Base-by-base conservation (phyloP, 2,797 vertebrate species). In the Darevskia mixta region DNA sequence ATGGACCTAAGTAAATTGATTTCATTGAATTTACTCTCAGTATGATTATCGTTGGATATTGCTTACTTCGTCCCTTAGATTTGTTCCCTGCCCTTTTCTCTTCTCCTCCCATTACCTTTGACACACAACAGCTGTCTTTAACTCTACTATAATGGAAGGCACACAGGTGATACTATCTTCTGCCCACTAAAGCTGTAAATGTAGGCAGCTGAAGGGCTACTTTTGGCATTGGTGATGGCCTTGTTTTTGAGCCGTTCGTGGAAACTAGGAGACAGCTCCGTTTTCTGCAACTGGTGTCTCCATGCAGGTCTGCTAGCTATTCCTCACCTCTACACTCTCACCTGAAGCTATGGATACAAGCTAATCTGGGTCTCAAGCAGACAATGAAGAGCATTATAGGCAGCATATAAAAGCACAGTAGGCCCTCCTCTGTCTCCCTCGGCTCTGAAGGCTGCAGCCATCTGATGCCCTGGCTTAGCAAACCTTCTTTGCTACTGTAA, bases 401-500 rank as follows among this genome's bases (percentile, higher is more conserved):
- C 55, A n/a, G 41, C 27, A 9, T 80, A 90, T 89, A 92, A 92
- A 89, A 90, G 90, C 84, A 2, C 0, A 83, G 73, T 67, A 83
- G 84, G 49, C n/a, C 38, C 79, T 87, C 25, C 91, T 27, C 8
- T 0, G 5, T n/a, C 0, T 0, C 35, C 29, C 86, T 90, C 64
- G 89, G 55, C 4, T 82, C 55, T 79, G 32, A 69, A 61, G 64
- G 35, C 64, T 71, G 23, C 3, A 73, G 43, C 58, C 67, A 32
- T 38, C 41, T 61, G 77, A 80, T 83, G 88, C 55, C 69, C 82
- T 61, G n/a, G 83, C 87, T 91, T 94, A 90, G 67, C 86, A 71
- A 88, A 86, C 80, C 69, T 88, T 87, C 91, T 93, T 94, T 89
- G 55, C 66, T 77, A 64, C 85, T 79, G 82, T 92, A 92, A 92